Conservation (phyloP, 2,797 vertebrate species). For the Enteromius unitaeniatus region DNA sequence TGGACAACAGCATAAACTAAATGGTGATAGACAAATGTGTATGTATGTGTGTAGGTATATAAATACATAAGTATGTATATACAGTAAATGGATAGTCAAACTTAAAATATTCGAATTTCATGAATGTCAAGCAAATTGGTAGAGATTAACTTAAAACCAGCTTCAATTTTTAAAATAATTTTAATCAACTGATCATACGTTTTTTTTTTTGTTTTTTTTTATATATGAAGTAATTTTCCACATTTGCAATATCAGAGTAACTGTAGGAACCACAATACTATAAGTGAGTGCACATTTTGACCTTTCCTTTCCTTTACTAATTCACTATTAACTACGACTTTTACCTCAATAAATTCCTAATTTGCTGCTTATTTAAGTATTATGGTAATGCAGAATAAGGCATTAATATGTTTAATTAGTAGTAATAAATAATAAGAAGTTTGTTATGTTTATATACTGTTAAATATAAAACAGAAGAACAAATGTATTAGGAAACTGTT, state of each 20-base stretch:
- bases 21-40: neutral
- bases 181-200: neutral
- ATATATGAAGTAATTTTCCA: neutral
- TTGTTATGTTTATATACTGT: neutral
- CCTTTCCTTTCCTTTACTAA: neutral
- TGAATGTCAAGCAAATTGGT: neutral
- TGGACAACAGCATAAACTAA: neutral
- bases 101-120: neutral
- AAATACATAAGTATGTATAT: neutral
- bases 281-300: no score
- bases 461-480: neutral
- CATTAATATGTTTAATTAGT: no score
- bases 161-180: neutral
- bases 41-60: neutral
- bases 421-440: no score
- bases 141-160: neutral
- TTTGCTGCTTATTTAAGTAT: no score
- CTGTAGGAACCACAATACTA: neutral
- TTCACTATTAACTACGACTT: no score
- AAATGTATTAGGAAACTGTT: neutral
- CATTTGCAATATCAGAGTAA: neutral
- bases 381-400: no score
- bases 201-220: no score
- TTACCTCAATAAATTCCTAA: no score
- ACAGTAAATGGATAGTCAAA: neutral